A percentile compares a stretch with the other conserved stretches of the same genome.
Evolutionary conservation across 2,113 vertebrate genomes (phyloP).

Genomic region (Zingel zingel): DNA sequence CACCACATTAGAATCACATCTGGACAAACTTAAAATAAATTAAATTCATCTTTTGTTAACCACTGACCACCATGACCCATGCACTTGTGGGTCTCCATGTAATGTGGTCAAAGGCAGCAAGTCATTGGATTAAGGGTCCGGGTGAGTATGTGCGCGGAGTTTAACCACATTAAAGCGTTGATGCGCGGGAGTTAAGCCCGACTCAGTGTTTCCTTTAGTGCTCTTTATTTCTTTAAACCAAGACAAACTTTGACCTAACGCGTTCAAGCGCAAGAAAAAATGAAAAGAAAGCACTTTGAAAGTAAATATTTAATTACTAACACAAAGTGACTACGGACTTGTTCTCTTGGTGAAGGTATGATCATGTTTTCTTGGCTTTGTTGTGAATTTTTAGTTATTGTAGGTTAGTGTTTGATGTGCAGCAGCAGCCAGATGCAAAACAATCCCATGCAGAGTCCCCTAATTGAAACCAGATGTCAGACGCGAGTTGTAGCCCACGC

Average conservation of each 20-base stretch:
- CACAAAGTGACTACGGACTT: background rate
- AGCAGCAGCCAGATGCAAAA: conserved; percentile 84
- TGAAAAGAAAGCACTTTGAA: background rate
- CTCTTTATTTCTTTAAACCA: background rate
- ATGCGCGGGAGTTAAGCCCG: conserved; percentile 31
- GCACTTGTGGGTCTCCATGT: background rate
- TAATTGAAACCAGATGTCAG: conserved; percentile 94
- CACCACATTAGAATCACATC: conserved; percentile 21
- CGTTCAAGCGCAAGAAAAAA: background rate
- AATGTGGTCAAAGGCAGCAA: background rate
- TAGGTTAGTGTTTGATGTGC: conserved; percentile 55
- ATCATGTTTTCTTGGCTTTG: background rate
- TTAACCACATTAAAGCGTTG: conserved; percentile 44
- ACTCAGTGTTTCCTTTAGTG: conserved; percentile 55
- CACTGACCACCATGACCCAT: conserved; percentile 10
- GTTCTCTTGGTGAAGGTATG: background rate
- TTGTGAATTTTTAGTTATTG: background rate
- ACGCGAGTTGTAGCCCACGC: conserved; percentile 69
- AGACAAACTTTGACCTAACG: background rate
- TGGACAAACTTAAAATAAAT: background rate
- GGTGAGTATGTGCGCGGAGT: background rate
- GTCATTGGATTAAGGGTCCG: background rate
- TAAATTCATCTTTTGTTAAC: background rate
- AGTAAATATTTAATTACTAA: background rate
- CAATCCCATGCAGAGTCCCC: conserved; percentile 82